Percentiles rank a stretch among this genome's conserved stretches.
These are phyloP conservation scores for Dynastes maya DNA, from an alignment of 2,888 invertebrate species.

Conservation along the genomic window DNA sequence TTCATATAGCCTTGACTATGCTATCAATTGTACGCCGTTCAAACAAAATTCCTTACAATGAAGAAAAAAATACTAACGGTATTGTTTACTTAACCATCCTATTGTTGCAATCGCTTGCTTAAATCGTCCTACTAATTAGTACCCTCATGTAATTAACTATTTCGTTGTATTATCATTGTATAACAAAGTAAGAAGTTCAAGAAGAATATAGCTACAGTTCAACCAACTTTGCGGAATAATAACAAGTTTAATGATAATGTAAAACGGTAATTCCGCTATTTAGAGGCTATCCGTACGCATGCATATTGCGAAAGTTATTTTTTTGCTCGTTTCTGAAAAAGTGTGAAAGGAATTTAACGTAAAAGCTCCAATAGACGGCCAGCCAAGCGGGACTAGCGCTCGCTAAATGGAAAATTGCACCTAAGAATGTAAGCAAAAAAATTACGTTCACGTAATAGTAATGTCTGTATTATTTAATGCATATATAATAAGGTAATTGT, in stretches of 20 bases:
- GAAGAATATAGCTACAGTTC: background rate
- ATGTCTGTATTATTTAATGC: conserved; percentile 14
- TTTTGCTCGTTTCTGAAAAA: conserved; percentile 19
- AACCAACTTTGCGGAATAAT: conserved; percentile 3
- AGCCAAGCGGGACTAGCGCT: conserved; percentile 21
- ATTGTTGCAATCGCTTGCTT: background rate
- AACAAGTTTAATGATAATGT: conserved; percentile 2
- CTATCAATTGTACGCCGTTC: background rate
- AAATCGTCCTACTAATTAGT: background rate
- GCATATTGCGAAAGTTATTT: conserved; percentile 20
- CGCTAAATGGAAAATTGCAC: conserved; percentile 37
- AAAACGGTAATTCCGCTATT: background rate
- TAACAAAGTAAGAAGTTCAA: background rate
- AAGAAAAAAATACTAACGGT: background rate
- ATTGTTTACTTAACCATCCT: conserved; percentile 5
- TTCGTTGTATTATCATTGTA: background rate
- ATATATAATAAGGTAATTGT: background rate
- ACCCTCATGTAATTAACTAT: background rate
- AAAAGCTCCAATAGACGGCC: conserved; percentile 13
- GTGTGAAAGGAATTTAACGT: conserved; percentile 35
- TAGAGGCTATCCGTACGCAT: background rate
- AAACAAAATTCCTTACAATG: conserved; percentile 11
- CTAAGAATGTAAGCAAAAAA: conserved; percentile 20
- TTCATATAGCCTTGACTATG: conserved; percentile 33
- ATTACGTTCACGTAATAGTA: conserved; percentile 7